Base-by-base conservation (phyloP, 1,140 invertebrate species). In the Gryon sp. region DNA sequence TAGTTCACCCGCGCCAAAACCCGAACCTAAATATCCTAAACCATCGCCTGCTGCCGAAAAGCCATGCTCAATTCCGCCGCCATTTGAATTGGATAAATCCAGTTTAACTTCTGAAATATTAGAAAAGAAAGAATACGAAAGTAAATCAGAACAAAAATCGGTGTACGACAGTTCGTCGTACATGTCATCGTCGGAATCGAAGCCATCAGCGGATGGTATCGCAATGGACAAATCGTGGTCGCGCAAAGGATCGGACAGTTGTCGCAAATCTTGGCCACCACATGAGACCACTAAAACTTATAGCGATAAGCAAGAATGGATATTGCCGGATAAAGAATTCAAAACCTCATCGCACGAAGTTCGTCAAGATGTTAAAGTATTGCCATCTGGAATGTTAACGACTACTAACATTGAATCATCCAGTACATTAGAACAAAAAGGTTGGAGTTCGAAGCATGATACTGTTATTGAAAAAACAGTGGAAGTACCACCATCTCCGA, bases 171-270 rank as follows among this genome's bases (percentile, higher is more conserved):
- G n/a, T 24, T 34, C 32, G 14, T 12, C 9, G 11, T 80, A 57
- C 40, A 80, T 45, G 12, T 73, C 73, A 14, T 78, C 80, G 2
- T 85, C 84, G 0, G 89, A 89, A 1, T 88, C 88, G 0, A 86
- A 85, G 62, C 91, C 92, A 4, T 92, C 91, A 1, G 89, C 89
- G 0, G 91, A 92, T 79, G 91, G 85, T 1, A 65, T 92, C 45
- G 87, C 89, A 11, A 92, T 92, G 91, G 92, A 93, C 57, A 92
- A 92, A 81, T 82, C 91, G 0, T 92, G 92, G 92, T 88, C 90
- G 9, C 90, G 90, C 46, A 92, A 91, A 79, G 84, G 83, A 59
- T 43, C 85, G 0, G 89, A 90, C 5, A 82, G 87, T 3, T 83
- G 83, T 43, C 87, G 90, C 57, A 90, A 89, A 59, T 87, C 88